Base-by-base conservation (phyloP, 2,888 invertebrate species). In the Molanna angustata region DNA sequence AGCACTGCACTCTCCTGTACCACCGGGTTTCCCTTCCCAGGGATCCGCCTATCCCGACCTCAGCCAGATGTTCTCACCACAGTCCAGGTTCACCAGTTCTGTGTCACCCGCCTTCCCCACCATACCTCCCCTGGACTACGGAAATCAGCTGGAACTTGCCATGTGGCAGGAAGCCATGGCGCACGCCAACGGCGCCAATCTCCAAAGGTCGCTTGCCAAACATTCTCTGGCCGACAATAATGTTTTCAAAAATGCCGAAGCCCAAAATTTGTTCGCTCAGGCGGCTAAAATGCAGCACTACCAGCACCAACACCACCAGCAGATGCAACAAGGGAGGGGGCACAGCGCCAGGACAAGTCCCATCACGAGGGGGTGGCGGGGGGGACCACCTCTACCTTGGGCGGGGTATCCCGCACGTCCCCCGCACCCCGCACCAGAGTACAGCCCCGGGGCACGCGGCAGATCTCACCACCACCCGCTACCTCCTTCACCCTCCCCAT, bases 101-200 rank as follows among this genome's bases (percentile, higher is more conserved):
- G n/a, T n/a, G n/a, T n/a, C n/a, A n/a, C 61, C 70, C 1, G 73
- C 72, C 4, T 73, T 73, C 56, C 74, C 74, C 0, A 67, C 71
- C 65, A 67, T 73, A 68, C 69, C 74, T 1, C 67, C 66, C 3
- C 66, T 74, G 74, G 80, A 79, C 57, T 80, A 80, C 64, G 74
- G 74, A 13, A 80, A 74, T 61, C 74, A 79, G 17, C 66, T 82
- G 61, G 82, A 82, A 61, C 69, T 81, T 61, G 81, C 82, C 0
- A 78, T 86, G 75, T 86, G 86, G 85, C 86, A 86, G 63, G 85
- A 87, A 65, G 80, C 81, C 2, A 76, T 85, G 71, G 71, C 79
- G 31, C 80, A 82, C 52, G 76, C 80, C 4, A 73, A 71, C 60
- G 67, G 69, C 4, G 62, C 69, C 18, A 57, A 57, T 35, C 63